These are phyloP conservation scores for Pachypsylla venusta DNA, from an alignment of 1,140 invertebrate genomes.

Conservation along the genomic window DNA sequence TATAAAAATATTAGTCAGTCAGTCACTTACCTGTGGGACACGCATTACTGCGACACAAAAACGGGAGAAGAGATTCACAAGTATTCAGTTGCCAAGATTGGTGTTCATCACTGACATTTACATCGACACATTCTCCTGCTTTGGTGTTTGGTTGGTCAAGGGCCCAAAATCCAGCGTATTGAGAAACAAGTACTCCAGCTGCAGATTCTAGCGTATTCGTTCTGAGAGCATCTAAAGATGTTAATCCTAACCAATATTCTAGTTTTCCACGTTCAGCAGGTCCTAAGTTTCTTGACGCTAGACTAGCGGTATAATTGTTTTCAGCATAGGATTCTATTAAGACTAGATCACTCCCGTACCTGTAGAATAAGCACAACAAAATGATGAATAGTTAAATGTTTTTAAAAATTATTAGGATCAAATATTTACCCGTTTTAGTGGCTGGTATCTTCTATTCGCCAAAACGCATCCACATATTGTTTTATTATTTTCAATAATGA, in stretches of 20 bases:
- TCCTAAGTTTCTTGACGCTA: constrained; percentile 43
- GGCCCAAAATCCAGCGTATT: constrained; percentile 86
- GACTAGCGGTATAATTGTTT: constrained; percentile 73
- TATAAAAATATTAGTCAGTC: too few species aligned
- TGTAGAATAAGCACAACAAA: too few species aligned
- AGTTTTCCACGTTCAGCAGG: constrained; percentile 39
- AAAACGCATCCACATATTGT: too few species aligned
- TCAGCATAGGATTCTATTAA: constrained; percentile 74
- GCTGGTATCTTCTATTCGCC: too few species aligned
- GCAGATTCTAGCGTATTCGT: constrained; percentile 89
- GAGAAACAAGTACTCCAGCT: constrained; percentile 74
- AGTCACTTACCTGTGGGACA: constrained; percentile 72
- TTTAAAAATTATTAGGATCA: too few species aligned
- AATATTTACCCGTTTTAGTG: too few species aligned
- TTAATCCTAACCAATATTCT: constrained; percentile 75
- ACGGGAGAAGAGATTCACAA: constrained; percentile 83
- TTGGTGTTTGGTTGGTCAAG: constrained; percentile 68
- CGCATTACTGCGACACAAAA: constrained; percentile 81
- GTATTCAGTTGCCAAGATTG: constrained; percentile 87
- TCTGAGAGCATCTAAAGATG: constrained; percentile 74
- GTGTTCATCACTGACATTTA: constrained; percentile 48
- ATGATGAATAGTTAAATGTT: too few species aligned
- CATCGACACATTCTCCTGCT: constrained; percentile 75
- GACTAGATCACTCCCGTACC: constrained; percentile 85
- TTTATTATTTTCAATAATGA: too few species aligned